phyloP scores from a whole-genome alignment of 2,113 vertebrate species.

The Paedocypris sp. region DNA sequence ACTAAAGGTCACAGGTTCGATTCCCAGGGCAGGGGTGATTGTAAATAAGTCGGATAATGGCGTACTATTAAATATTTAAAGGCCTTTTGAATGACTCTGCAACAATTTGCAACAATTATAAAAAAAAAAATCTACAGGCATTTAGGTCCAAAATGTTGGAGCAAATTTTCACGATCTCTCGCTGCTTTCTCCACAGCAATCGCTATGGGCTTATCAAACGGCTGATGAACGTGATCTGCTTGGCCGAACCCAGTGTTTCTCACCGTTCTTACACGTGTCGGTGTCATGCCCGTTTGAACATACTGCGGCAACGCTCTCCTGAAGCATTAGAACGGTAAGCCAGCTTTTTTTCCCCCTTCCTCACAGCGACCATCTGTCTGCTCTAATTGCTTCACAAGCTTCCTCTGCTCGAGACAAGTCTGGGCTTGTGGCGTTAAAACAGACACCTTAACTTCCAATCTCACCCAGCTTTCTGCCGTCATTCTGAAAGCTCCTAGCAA shows the following conservation, averaged over 20 bases:
- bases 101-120: too few relatives aligned
- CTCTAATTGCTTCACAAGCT: conserved; percentile 22
- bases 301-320: conserved; percentile 7
- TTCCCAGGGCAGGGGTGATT: too few relatives aligned
- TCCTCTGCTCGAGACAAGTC: conserved; percentile 23
- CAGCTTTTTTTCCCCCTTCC: conserved; percentile 19
- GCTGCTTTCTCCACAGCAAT: too few relatives aligned
- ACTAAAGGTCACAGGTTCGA: too few relatives aligned
- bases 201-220: neutral
- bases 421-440: conserved; percentile 9
- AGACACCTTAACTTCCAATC: neutral
- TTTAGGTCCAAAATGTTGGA: too few relatives aligned
- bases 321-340: conserved; percentile 15
- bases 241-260: neutral
- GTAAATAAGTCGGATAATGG: too few relatives aligned
- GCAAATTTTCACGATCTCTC: too few relatives aligned
- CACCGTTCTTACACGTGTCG: neutral
- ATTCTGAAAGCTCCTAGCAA: neutral
- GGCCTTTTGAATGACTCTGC: too few relatives aligned
- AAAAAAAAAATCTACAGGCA: too few relatives aligned
- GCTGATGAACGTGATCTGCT: neutral
- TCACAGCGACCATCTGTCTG: conserved; percentile 29
- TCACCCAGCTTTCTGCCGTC: neutral
- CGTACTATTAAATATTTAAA: too few relatives aligned
- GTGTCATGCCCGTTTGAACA: neutral